Base-by-base conservation (phyloP, 1,140 invertebrate genomes). In the Cyphomyrmex costatus region DNA sequence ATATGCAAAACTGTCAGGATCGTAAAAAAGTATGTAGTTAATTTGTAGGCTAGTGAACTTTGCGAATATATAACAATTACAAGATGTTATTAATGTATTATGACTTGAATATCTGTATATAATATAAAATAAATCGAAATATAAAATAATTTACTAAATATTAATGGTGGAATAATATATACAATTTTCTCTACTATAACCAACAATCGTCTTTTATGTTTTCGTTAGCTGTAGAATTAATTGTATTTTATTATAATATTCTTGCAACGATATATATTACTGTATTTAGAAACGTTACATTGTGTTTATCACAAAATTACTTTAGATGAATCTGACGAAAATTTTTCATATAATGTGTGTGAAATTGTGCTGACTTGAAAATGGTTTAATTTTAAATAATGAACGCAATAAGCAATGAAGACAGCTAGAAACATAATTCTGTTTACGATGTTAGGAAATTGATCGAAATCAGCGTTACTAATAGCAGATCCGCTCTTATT, bases 401-500 rank as follows among this genome's bases (percentile, higher is more conserved):
- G 6, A 66, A 66, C 14, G 12, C 33, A 76, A 65, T 46, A 56
- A 78, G 58, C 58, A 30, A 30, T 2, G 30, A n/a, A 58, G 30
- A 42, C 21, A 36, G 3, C 3, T 61, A 49, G 46, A 51, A 65
- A 65, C 19, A 53, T 66, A 66, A 42, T 66, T 19, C 4, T 42
- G 56, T 78, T 49, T 65, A 49, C 14, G 42, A 66, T 16, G 19
- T 53, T 21, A 36, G 27, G n/a, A 68, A 79, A 79, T 66, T 68
- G 46, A 79, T 68, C 30, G 77, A 79, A 53, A 53, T 79, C 30
- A 16, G 30, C 30, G 51, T 79, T 3, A n/a, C 53, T 84, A 49
- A 88, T 56, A 56, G n/a, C n/a, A n/a, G 78, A 21, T 21, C 49
- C 46, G 42, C 73, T 88, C 71, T 80, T 70, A 27, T 95, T 93